Evolutionary conservation across 2,797 vertebrate species (phyloP), one percentile per base, ranked within the genome.

Genomic region (Odontamblyopus rebecca): DNA sequence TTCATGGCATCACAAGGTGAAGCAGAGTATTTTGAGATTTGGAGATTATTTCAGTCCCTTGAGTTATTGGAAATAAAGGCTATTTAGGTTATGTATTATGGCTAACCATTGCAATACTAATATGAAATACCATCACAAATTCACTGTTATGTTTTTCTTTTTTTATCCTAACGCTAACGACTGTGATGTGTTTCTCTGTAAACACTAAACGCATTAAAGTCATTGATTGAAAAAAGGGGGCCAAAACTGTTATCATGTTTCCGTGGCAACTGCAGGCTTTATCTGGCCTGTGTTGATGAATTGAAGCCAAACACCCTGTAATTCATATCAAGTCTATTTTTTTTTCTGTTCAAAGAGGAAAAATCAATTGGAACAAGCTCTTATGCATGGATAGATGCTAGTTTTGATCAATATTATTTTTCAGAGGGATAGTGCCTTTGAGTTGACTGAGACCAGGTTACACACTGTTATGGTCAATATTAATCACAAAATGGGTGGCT

Each of bases 191-290:
- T 89, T 89, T 78, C 72, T 86, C 81, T 92, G 91, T 93, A 94
- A 95, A 94, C 89, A 90, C 92, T 86, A 72, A 93, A 92, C 88
- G 92, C 92, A 95, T 94, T 95, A 94, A 94, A 92, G 93, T 94
- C 95, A 97, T 95, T 95, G 94, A 95, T 94, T 92, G 88, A 86
- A 93, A 93, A 94, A 94, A 91, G 95, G 93, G 90, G 93, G 90
- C 92, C 89, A 91, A 94, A 91, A 91, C 91, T 91, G 93, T 95
- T 95, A 94, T 93, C 92, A 85, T 85, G 94, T 95, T 95, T 87
- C 95, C 92, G 83, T 94, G 93, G 95, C 93, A 96, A 96, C 94
- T 83, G 90, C 89, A 70, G 93, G 92, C 90, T 94, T 93, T 95
- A 94, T 95, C 93, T 93, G 89, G 82, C 86, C 89, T 93, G 92